These are phyloP conservation scores for Orius laevigatus DNA, from an alignment of 1,140 invertebrate genomes.

Conservation along the genomic window DNA sequence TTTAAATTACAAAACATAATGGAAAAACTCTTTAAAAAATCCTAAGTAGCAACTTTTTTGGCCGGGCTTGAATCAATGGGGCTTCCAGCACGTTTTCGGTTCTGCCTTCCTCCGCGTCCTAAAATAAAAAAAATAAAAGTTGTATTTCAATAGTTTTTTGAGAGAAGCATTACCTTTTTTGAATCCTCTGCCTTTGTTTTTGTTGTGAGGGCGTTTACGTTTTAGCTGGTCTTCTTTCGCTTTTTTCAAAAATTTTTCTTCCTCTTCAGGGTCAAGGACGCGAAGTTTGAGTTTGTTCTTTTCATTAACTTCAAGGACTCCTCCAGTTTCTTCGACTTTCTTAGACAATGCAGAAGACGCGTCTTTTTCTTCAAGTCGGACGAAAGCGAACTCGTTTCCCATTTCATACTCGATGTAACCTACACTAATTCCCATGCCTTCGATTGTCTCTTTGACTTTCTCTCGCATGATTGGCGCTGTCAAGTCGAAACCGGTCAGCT, in stretches of 20 bases:
- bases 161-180: not conserved
- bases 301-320: conserved; percentile 6
- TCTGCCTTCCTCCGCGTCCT: conserved; percentile 1
- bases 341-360: conserved; percentile 36
- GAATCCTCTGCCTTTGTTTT: not conserved
- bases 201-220: not conserved
- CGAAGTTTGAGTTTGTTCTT: conserved; percentile 30
- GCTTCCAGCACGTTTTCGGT: conserved; percentile 5
- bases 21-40: too few species aligned
- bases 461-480: conserved; percentile 40
- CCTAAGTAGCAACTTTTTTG: too few species aligned
- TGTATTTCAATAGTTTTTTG: not conserved
- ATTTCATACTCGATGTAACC: conserved; percentile 58
- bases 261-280: conserved; percentile 49
- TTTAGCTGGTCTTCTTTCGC: conserved; percentile 34
- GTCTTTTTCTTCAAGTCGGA: conserved; percentile 51
- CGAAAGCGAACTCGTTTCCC: conserved; percentile 51
- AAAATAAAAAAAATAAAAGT: not conserved
- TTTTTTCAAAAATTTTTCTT: conserved; percentile 44
- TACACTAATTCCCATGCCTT: conserved; percentile 38
- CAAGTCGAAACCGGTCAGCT: conserved; percentile 41
- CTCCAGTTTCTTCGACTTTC: conserved; percentile 36
- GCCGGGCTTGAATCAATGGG: not conserved
- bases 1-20: too few species aligned
- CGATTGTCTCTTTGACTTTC: conserved; percentile 48